phyloP scores from a whole-genome alignment of 1,140 invertebrate genomes.

The Penaeus indicus region DNA sequence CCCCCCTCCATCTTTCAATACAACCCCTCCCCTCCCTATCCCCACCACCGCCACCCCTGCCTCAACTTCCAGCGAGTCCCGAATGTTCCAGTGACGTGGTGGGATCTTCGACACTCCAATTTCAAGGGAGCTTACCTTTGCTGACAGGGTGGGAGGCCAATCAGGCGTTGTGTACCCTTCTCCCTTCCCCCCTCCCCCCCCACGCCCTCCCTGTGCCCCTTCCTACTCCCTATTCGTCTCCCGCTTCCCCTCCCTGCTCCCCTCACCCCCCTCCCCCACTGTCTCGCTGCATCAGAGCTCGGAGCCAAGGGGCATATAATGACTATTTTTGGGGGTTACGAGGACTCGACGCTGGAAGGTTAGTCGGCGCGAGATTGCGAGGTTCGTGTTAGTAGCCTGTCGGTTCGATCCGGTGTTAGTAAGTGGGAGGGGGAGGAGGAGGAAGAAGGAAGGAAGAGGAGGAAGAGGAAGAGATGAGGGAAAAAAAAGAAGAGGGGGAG shows the following conservation, averaged over 20 bases:
- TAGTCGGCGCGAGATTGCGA: no score
- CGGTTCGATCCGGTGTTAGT: no score
- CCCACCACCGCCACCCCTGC: not conserved
- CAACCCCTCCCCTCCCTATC: not conserved
- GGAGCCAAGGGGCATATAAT: conserved; percentile 60
- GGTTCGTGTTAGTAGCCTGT: no score
- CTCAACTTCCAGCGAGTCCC: conserved; percentile 10
- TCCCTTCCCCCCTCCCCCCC: not conserved
- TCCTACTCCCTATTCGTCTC: not conserved
- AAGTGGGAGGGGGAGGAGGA: no score
- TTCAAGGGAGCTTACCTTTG: conserved; percentile 63
- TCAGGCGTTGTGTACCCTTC: conserved; percentile 56
- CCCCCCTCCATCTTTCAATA: not conserved
- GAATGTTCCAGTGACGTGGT: conserved; percentile 57
- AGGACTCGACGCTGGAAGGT: not conserved
- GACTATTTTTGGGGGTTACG: conserved; percentile 48
- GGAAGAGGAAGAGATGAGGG: no score
- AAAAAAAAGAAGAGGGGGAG: no score
- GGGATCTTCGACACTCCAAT: conserved; percentile 60
- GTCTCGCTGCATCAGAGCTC: conserved; percentile 56
- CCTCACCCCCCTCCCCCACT: conserved; percentile 26
- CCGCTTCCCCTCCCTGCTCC: conserved; percentile 7
- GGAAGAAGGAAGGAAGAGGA: no score
- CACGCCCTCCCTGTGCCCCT: not conserved
- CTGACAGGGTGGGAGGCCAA: conserved; percentile 56